Conservation (phyloP, 1,140 invertebrate species). For the Drosophila takahashii region DNA sequence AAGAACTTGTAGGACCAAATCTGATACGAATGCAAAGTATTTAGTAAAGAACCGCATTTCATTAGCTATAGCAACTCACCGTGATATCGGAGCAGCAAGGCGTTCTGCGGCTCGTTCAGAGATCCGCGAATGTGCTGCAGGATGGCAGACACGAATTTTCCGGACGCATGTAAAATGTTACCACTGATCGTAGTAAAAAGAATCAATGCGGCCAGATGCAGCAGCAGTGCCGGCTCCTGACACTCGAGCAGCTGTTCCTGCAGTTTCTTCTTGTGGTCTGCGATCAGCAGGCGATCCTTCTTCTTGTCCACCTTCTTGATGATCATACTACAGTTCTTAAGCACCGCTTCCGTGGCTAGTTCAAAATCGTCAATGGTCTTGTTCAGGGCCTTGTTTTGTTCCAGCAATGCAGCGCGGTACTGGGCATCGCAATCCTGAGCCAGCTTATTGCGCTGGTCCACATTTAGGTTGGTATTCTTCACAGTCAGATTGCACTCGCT, state of each 20-base stretch:
- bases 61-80: slow-evolving; percentile 86
- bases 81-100: slow-evolving; percentile 90
- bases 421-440: slow-evolving; percentile 87
- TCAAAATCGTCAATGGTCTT: slow-evolving; percentile 92
- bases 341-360: slow-evolving; percentile 88
- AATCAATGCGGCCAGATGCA: slow-evolving; percentile 92
- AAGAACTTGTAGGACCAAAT: slow-evolving; percentile 88
- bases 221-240: slow-evolving; percentile 91
- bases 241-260: slow-evolving; percentile 90
- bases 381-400: slow-evolving; percentile 88
- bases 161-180: slow-evolving; percentile 94
- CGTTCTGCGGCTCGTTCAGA: slow-evolving; percentile 88
- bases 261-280: slow-evolving; percentile 92
- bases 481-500: slow-evolving; percentile 88
- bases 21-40: slow-evolving; percentile 68
- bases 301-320: slow-evolving; percentile 95
- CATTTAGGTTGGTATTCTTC: slow-evolving; percentile 86
- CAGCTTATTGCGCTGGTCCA: slow-evolving; percentile 89
- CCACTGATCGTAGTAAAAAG: slow-evolving; percentile 93
- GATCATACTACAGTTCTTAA: slow-evolving; percentile 92
- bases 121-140: slow-evolving; percentile 90
- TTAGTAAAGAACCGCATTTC: neutral
- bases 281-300: slow-evolving; percentile 91
- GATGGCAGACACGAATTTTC: slow-evolving; percentile 94
- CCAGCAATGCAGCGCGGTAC: slow-evolving; percentile 87